A percentile compares a stretch with the other conserved stretches of the same genome.
Conservation (phyloP, 2,888 invertebrate species). For the Xylocampa areola region DNA sequence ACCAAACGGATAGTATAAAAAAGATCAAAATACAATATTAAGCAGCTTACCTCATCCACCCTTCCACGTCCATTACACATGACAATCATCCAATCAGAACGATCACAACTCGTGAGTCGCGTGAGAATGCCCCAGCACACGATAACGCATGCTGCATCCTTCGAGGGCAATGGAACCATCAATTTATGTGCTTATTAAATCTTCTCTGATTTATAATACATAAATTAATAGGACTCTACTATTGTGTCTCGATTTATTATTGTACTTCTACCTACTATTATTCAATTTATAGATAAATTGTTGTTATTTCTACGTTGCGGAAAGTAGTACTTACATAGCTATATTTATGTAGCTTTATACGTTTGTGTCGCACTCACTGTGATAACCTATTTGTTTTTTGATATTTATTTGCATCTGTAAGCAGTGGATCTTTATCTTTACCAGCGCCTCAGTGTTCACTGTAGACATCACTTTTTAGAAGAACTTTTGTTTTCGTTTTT, state of each 20-base stretch:
- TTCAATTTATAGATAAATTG: constrained; percentile 3
- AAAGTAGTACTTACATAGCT: neutral
- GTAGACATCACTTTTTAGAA: too few species aligned
- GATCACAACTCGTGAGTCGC: constrained; percentile 70
- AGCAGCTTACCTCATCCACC: constrained; percentile 49
- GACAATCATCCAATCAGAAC: constrained; percentile 80
- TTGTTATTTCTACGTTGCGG: neutral
- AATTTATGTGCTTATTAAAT: constrained; percentile 67
- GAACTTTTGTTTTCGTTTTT: too few species aligned
- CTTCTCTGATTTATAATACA: constrained; percentile 60
- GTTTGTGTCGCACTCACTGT: too few species aligned
- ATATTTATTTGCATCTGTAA: too few species aligned
- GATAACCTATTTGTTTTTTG: too few species aligned
- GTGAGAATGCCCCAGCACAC: constrained; percentile 73
- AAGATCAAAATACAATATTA: constrained; percentile 19
- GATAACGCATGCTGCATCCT: constrained; percentile 73
- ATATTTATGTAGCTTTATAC: too few species aligned
- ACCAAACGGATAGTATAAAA: neutral
- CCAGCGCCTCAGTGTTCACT: too few species aligned
- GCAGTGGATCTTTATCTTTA: too few species aligned
- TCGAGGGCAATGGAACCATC: constrained; percentile 73
- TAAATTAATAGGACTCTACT: constrained; percentile 52
- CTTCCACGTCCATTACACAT: constrained; percentile 63
- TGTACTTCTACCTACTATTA: neutral
- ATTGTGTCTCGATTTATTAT: constrained; percentile 18